Evolutionary conservation across 2,113 vertebrate genomes (phyloP).

Genomic region (Laticauda laticaudata): DNA sequence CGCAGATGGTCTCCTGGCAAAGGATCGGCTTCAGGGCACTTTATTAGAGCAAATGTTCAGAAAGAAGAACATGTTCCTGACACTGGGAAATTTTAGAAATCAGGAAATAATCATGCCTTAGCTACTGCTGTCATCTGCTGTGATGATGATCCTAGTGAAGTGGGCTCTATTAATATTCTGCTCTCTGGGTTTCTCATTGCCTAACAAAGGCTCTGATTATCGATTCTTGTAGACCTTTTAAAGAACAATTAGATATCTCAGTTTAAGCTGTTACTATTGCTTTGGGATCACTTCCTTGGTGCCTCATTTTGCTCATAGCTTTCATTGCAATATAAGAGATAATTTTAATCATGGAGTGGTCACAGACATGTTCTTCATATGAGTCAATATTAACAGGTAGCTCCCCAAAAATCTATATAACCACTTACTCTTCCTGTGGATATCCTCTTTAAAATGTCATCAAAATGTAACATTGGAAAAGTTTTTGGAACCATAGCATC

Average conservation of each 20-base stretch:
- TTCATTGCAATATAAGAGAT: neutral
- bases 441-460: neutral
- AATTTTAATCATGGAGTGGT: neutral
- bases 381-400: neutral
- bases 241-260: neutral
- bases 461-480: neutral
- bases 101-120: neutral
- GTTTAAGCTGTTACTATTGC: neutral
- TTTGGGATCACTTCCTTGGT: neutral
- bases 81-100: neutral
- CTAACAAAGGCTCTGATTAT: neutral
- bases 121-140: neutral
- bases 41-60: neutral
- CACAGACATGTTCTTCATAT: neutral
- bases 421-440: neutral
- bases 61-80: neutral
- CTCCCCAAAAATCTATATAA: neutral
- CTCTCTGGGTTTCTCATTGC: neutral
- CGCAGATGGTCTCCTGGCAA: constrained; percentile 4
- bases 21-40: neutral
- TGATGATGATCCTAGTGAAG: neutral
- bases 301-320: neutral
- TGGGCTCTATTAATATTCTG: neutral
- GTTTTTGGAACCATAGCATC: neutral
- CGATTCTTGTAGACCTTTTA: neutral